Evolutionary conservation across 37 sponge, comb jelly and placozoan species (phyloP).

Genomic region (Tethya wilhelma): DNA sequence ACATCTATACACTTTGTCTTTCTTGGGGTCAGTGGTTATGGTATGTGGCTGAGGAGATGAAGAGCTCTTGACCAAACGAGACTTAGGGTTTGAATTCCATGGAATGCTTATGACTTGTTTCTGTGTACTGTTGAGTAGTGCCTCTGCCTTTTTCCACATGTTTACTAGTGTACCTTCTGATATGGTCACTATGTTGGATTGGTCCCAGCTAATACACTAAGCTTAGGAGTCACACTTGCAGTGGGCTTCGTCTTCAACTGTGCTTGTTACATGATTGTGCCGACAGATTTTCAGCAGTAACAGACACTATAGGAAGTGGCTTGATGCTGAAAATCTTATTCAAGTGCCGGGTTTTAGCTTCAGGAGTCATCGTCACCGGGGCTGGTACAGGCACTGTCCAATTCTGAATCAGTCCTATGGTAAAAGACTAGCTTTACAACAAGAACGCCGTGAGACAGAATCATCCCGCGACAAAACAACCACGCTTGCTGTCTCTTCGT

Average conservation of each 20-base stretch:
- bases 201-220: background rate
- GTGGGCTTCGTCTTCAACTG: background rate
- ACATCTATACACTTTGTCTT: background rate
- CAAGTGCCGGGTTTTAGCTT: background rate
- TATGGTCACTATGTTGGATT: background rate
- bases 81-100: background rate
- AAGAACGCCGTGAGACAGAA: no score
- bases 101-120: background rate
- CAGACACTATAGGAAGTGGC: background rate
- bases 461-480: no score
- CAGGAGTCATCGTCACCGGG: constrained; percentile 4
- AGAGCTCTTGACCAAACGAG: background rate
- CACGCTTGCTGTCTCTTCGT: no score
- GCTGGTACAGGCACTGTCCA: no score
- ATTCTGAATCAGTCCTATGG: no score
- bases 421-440: no score
- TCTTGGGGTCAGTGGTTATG: background rate
- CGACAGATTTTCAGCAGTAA: no score
- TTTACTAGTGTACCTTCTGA: background rate
- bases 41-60: background rate
- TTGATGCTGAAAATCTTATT: background rate
- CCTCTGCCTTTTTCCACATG: constrained; percentile 6
- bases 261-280: background rate
- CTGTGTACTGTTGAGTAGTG: background rate
- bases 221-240: no score